Base-by-base conservation (phyloP, 1,140 invertebrate genomes). In the Calliphora vicina region DNA sequence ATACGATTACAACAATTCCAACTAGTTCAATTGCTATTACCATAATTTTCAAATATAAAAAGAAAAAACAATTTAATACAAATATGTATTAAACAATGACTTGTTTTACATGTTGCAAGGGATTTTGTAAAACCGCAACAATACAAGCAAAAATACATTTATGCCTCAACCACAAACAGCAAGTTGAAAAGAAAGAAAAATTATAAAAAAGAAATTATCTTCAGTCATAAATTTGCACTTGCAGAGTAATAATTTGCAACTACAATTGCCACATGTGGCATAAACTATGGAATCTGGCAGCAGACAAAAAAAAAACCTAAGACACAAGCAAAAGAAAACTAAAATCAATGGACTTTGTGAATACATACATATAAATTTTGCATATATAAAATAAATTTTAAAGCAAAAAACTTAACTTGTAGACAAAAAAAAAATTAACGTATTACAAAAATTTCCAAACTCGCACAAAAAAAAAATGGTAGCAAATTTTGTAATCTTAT, bases 201-300 rank as follows among this genome's bases (percentile, higher is more conserved):
- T 13, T 26, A 26, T 17, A 42, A 27, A 74, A 74, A 74, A 74
- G 67, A 74, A 35, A 74, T 74, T 29, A 74, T 35, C 26, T 15
- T n/a, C 1, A 74, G 72, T 12, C 29, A 74, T 74, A 74, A 74
- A 74, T 74, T 74, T 74, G 72, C 72, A 74, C 72, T 74, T 74
- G 72, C 72, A 29, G n/a, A n/a, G 26, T 29, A 74, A 74, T 29
- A 74, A 74, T 74, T 74, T 74, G 17, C 72, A 74, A 74, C 13
- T 27, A 6, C 72, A 74, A 74, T 74, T 74, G 72, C 72, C 25
- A 12, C 45, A 50, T 12, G 8, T 13, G 12, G 45, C 12, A 50
- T 50, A 50, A 50, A 50, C 45, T 50, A 74, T 74, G 13, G 23
- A 29, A 35, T n/a, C 27, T 73, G 13, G 23, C 27, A 35, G 9